A percentile compares a stretch with the other conserved stretches of the same genome.
These are phyloP conservation scores for Grus americana DNA, from an alignment of 2,113 vertebrate genomes.

Conservation along the genomic window DNA sequence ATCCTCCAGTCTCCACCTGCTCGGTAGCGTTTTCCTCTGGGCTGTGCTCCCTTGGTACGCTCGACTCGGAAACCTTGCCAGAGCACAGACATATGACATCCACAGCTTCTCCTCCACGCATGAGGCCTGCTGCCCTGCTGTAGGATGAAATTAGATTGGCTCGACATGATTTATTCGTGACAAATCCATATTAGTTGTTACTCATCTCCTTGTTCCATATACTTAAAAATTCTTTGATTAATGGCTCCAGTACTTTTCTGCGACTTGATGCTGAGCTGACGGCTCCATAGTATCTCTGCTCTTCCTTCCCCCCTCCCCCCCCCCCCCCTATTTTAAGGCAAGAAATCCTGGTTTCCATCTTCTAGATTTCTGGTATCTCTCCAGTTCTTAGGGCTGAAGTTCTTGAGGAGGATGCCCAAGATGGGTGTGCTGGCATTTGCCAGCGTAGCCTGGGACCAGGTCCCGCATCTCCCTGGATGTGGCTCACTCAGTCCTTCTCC, in stretches of 20 bases:
- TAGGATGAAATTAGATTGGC: not conserved
- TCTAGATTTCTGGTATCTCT: not conserved
- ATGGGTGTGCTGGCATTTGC: not conserved
- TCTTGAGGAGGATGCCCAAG: not conserved
- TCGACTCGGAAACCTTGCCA: not conserved
- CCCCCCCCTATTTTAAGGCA: not conserved
- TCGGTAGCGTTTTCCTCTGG: fast-evolving
- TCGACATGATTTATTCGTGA: not conserved
- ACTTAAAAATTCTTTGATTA: not conserved
- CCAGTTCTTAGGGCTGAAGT: not conserved
- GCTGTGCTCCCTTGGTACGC: fast-evolving
- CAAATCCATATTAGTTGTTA: not conserved
- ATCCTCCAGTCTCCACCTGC: not conserved
- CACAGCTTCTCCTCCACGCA: not conserved
- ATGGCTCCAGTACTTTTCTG: not conserved
- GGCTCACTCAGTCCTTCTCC: not conserved
- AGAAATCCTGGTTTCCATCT: not conserved
- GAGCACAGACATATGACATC: not conserved
- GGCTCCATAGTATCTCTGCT: not conserved
- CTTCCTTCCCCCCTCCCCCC: too few relatives aligned
- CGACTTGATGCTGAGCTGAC: not conserved
- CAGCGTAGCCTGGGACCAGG: too few relatives aligned
- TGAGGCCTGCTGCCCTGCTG: not conserved
- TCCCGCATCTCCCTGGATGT: not conserved
- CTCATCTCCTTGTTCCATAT: not conserved